Evolutionary conservation across 2,888 invertebrate species (phyloP), one percentile per base, ranked within the genome.

Genomic region (Cryptosula pallasiana): DNA sequence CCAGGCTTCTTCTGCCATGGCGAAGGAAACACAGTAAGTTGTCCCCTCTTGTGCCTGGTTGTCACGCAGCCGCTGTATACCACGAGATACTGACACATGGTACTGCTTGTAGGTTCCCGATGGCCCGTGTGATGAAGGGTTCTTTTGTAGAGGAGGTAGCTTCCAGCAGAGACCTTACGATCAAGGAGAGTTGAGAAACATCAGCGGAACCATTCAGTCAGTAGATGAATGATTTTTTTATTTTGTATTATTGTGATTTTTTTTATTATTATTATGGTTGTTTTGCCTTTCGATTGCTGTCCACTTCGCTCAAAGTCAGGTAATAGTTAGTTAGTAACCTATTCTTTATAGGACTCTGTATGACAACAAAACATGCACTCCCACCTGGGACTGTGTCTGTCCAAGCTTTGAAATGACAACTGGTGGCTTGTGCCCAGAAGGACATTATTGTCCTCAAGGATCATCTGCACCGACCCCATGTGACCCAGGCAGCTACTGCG

Each of bases 1-100:
- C 79, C 82, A 9, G 82, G 82, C 5, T 77, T 78, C 55, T 83
- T 79, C 77, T 83, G 83, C 77, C 79, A 80, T 70, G 82, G 82
- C 0, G 71, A 76, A 0, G 82, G 79, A 23, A 81, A 81, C 72
- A 73, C 78, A 20, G 70, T 45, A 27, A 13, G 45, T 45, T n/a
- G n/a, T n/a, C n/a, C n/a, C n/a, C n/a, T n/a, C n/a, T n/a, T n/a
- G n/a, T n/a, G n/a, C n/a, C n/a, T n/a, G n/a, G n/a, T n/a, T n/a
- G n/a, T n/a, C 45, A 45, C 45, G 20, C 45, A 45, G 45, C 45
- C 45, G n/a, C n/a, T 71, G 71, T 58, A 20, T 16, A 70, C 58
- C 58, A 71, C 23, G 55, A 25, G 54, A n/a, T 58, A 57, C 58
- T 16, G 58, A 55, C 23, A 71, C 71, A 3, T 55, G 32, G 27